Conservation (phyloP, 23 tunicate species). For the Diplosoma virens region DNA sequence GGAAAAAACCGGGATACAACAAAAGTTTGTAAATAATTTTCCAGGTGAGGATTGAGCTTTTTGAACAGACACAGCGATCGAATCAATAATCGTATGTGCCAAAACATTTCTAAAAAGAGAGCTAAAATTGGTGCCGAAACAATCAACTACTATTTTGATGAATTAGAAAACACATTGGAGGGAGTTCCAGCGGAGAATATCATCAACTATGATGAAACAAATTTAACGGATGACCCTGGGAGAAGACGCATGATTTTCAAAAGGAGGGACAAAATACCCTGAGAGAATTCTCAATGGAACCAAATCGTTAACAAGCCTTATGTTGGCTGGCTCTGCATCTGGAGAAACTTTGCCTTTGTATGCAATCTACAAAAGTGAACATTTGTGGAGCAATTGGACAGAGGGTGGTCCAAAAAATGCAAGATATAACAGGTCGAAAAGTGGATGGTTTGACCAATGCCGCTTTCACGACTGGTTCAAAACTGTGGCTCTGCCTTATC, state of each 20-base stretch:
- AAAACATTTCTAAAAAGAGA: not conserved
- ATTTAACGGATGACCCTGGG: not conserved
- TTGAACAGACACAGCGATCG: not conserved
- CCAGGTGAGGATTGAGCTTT: not conserved
- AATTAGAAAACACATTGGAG: too few relatives aligned
- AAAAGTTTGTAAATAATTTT: not conserved
- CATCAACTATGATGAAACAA: not conserved
- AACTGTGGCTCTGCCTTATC: not conserved
- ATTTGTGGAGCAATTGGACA: not conserved
- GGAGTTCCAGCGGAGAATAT: too few relatives aligned
- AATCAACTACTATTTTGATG: too few relatives aligned
- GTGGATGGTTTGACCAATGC: not conserved
- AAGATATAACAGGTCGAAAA: not conserved
- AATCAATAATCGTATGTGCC: not conserved
- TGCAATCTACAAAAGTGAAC: not conserved
- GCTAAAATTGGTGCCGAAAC: too few relatives aligned
- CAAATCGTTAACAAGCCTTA: not conserved
- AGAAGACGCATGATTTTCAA: not conserved
- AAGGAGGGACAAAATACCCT: not conserved
- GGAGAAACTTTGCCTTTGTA: not conserved
- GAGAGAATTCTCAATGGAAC: not conserved
- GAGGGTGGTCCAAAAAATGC: not conserved
- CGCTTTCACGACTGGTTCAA: not conserved
- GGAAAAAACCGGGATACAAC: not conserved
- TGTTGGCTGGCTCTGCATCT: not conserved